Conservation (phyloP, 2,797 vertebrate species). For the Gymnoscopelus braueri region DNA sequence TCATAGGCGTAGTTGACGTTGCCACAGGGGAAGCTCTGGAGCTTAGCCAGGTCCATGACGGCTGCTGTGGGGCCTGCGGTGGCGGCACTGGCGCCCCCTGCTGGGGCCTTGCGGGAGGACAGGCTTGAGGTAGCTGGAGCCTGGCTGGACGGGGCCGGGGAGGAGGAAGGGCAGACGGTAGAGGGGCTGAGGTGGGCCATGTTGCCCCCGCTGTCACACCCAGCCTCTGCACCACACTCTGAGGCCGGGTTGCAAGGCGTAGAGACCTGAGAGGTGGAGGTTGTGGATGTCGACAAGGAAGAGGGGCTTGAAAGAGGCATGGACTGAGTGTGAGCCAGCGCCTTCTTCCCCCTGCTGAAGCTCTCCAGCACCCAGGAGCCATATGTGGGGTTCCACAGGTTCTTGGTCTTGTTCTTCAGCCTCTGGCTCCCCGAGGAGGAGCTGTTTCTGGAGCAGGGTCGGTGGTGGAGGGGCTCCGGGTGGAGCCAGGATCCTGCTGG, state of each 20-base stretch:
- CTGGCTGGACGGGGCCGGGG: slow-evolving; percentile 72
- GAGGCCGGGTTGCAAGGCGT: slow-evolving; percentile 48
- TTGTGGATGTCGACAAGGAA: slow-evolving; percentile 10
- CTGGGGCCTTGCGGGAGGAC: slow-evolving; percentile 52
- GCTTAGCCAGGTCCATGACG: slow-evolving; percentile 85
- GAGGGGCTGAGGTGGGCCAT: slow-evolving; percentile 71
- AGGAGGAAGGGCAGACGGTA: slow-evolving; percentile 66
- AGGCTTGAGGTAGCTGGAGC: slow-evolving; percentile 57
- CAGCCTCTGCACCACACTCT: slow-evolving; percentile 77
- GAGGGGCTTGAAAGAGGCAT: slow-evolving; percentile 76
- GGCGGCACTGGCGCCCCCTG: slow-evolving; percentile 33
- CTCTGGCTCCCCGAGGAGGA: slow-evolving; percentile 81
- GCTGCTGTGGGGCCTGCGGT: slow-evolving; percentile 39
- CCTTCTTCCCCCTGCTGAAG: slow-evolving; percentile 79
- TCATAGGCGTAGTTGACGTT: slow-evolving; percentile 92
- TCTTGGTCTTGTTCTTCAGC: slow-evolving; percentile 92
- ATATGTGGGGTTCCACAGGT: slow-evolving; percentile 94
- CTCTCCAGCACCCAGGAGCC: slow-evolving; percentile 91
- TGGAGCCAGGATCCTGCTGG: slow-evolving; percentile 73
- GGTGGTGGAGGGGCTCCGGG: slow-evolving; percentile 68
- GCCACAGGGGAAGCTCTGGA: slow-evolving; percentile 89
- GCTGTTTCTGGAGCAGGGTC: slow-evolving; percentile 74
- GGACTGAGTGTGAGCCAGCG: slow-evolving; percentile 81
- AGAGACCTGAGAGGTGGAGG: slow-evolving; percentile 38
- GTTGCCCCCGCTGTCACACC: slow-evolving; percentile 67